Evolutionary conservation across 2,888 invertebrate genomes (phyloP), one percentile per base, ranked within the genome.

Genomic region (Tetramorium bicarinatum): DNA sequence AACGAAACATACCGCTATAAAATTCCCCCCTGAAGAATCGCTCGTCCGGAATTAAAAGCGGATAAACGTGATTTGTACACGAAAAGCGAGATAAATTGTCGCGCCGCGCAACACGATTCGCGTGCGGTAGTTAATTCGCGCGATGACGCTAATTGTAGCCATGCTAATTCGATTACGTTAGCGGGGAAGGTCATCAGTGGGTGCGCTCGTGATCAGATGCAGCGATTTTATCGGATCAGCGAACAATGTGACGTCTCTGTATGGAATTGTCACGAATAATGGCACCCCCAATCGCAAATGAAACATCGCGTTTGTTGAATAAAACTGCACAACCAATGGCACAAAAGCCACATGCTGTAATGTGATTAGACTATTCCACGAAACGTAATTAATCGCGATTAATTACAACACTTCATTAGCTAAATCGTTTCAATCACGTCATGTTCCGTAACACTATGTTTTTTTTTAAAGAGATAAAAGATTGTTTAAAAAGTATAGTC

Each of bases 151-250:
- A 80, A 80, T 80, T 80, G 56, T 72, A 34, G 59, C 34, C 47
- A 47, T 72, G 72, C 79, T 59, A 72, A 80, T 80, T 80, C 56
- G 34, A 80, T 80, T 71, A 79, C 44, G 44, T 71, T 34, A 56
- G 72, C 18, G 34, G 34, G 71, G 79, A 80, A 80, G 72, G 59
- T 72, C 72, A 38, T 38, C 47, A n/a, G 56, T 59, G 59, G 72
- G 47, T 13, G 72, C 54, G 67, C 25, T 66, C 25, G 52, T 21
- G 59, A 38, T 67, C 72, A 80, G 79, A 80, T 71, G 56, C n/a
- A 79, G 47, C 71, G 34, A 79, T 79, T 79, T 79, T 71, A 56
- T 18, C 34, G 72, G 47, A 69, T 77, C 77, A 38, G 47, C 18
- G 72, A 80, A 38, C 59, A 80, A 80, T 47, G 54, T 47, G 79